Evolutionary conservation across 1,140 invertebrate genomes (phyloP).

Genomic region (Protaetia brevitarsis): DNA sequence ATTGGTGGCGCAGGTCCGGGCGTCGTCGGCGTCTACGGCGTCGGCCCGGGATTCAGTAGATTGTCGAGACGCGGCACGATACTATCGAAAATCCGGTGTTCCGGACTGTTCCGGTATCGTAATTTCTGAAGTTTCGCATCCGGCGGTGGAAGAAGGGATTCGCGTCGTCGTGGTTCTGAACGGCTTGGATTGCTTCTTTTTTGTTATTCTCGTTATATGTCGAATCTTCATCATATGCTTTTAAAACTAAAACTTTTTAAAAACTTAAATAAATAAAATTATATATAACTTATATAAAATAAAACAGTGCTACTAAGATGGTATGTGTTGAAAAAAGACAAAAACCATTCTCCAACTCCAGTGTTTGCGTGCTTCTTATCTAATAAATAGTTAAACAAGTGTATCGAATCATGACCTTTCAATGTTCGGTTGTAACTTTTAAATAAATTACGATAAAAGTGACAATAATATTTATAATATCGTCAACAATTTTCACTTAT

Average conservation of each 20-base stretch:
- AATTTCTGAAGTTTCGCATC: slow-evolving; percentile 14
- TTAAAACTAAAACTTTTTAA: not conserved
- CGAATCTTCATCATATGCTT: not conserved
- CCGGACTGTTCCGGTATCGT: slow-evolving; percentile 6
- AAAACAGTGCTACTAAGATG: not conserved
- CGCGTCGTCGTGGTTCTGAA: not conserved
- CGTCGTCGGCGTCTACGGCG: slow-evolving; percentile 22
- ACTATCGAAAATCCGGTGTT: slow-evolving; percentile 17
- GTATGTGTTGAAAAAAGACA: not conserved
- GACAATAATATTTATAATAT: not conserved
- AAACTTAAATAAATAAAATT: not conserved
- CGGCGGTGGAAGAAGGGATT: not conserved
- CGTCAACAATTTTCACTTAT: too few species aligned
- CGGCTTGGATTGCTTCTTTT: not conserved
- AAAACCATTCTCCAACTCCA: not conserved
- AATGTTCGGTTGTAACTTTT: too few species aligned
- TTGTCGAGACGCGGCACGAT: slow-evolving; percentile 12
- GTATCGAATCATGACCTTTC: too few species aligned
- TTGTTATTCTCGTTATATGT: not conserved
- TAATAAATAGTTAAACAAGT: too few species aligned
- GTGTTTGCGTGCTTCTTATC: too few species aligned
- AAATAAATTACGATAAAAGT: not conserved
- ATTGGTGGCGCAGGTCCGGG: slow-evolving; percentile 25
- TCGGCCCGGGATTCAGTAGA: slow-evolving; percentile 28
- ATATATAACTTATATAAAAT: not conserved